Percentiles rank a stretch among this genome's conserved stretches.
Conservation (phyloP, 2,888 invertebrate species). For the Encarsia formosa region DNA sequence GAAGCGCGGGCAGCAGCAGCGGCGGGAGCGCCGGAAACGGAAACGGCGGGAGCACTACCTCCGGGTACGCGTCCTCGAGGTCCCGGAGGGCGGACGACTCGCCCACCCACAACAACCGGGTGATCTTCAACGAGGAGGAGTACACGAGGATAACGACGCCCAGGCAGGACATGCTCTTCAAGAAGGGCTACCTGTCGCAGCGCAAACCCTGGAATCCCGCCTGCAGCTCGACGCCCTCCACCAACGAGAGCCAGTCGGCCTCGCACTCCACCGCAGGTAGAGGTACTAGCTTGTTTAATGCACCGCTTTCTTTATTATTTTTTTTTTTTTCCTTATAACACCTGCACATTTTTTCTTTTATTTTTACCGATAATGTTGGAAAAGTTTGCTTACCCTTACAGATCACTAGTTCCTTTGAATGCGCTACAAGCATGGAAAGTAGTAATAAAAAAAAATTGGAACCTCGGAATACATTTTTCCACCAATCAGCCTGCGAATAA, state of each 20-base stretch:
- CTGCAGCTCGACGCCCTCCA: slow-evolving; percentile 49
- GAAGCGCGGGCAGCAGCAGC: slow-evolving; percentile 20
- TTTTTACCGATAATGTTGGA: too few relatives aligned
- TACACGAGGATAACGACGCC: slow-evolving; percentile 69
- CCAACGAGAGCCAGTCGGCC: slow-evolving; percentile 49
- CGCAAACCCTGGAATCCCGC: slow-evolving; percentile 40
- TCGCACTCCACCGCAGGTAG: slow-evolving; percentile 51
- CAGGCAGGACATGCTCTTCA: slow-evolving; percentile 66
- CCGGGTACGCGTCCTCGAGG: slow-evolving; percentile 34
- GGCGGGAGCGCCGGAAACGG: slow-evolving; percentile 8
- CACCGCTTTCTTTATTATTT: background rate
- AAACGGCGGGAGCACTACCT: slow-evolving; percentile 29
- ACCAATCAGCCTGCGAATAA: too few relatives aligned
- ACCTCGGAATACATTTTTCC: too few relatives aligned
- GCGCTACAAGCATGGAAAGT: too few relatives aligned
- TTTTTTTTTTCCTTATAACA: background rate
- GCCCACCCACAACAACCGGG: slow-evolving; percentile 30
- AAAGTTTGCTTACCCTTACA: too few relatives aligned
- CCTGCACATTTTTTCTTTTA: background rate
- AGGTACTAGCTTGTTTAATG: slow-evolving; percentile 26
- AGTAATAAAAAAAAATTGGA: too few relatives aligned
- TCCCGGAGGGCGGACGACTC: slow-evolving; percentile 37
- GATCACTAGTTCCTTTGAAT: too few relatives aligned
- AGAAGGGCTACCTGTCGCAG: slow-evolving; percentile 64
- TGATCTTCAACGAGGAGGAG: slow-evolving; percentile 61